A percentile compares a stretch with the other conserved stretches of the same genome.
Conservation (phyloP, 2,797 vertebrate species). For the Fratercula arctica region DNA sequence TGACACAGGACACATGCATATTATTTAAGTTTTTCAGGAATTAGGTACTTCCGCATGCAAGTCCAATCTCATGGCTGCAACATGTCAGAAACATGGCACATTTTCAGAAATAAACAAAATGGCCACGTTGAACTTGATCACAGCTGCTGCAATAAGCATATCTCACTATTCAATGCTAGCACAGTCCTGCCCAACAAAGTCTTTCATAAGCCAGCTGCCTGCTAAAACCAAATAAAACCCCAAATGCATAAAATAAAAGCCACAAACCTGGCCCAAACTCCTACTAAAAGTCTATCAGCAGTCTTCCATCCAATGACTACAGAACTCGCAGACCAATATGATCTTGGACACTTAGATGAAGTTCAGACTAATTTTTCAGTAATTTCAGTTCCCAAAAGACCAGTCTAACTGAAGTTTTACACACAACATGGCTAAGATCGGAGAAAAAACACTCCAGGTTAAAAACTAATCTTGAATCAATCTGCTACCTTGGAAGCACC, state of each 20-base stretch:
- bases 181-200: not conserved
- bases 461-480: not conserved
- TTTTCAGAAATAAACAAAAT: conserved; percentile 23
- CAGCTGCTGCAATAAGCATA: not conserved
- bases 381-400: not conserved
- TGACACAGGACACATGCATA: not conserved
- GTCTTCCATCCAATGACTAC: not conserved
- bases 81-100: not conserved
- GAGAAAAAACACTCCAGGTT: not conserved
- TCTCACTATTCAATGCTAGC: not conserved
- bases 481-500: not conserved
- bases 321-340: not conserved
- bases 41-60: not conserved
- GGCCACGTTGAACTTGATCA: not conserved
- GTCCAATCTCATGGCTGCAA: not conserved
- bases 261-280: not conserved
- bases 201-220: not conserved
- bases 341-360: not conserved
- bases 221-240: not conserved
- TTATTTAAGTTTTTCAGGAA: not conserved
- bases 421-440: not conserved
- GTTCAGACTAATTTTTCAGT: not conserved
- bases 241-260: not conserved
- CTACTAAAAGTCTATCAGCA: not conserved
- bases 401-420: not conserved